These are phyloP conservation scores for Laspeyria flexula DNA, from an alignment of 2,888 invertebrate genomes.

Conservation along the genomic window DNA sequence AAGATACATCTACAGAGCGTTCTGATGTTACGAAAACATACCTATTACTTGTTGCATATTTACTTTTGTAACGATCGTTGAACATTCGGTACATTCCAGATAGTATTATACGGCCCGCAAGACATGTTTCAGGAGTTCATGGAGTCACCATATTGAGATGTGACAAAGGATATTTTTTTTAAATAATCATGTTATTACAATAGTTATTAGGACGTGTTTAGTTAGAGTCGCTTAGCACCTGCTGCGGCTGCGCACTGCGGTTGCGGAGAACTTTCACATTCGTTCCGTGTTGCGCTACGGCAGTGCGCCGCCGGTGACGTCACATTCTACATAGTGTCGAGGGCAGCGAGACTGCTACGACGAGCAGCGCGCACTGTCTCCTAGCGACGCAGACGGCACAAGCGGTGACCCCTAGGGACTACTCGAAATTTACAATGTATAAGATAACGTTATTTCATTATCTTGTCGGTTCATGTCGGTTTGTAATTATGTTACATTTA, in stretches of 20 bases:
- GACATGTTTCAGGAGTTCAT: constrained; percentile 11
- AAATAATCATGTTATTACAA: constrained; percentile 35
- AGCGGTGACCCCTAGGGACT: constrained; percentile 33
- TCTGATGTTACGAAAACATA: constrained; percentile 55
- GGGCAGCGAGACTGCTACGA: constrained; percentile 44
- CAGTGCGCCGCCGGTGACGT: constrained; percentile 70
- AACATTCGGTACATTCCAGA: constrained; percentile 46
- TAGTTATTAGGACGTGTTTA: constrained; percentile 46
- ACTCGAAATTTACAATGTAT: constrained; percentile 30
- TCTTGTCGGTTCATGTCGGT: neutral
- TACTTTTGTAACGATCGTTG: constrained; percentile 49
- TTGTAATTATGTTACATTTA: neutral
- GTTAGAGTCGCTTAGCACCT: constrained; percentile 72
- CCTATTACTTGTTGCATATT: constrained; percentile 44
- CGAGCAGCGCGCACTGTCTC: constrained; percentile 5
- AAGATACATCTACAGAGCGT: constrained; percentile 46
- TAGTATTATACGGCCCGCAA: constrained; percentile 7
- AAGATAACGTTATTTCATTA: constrained; percentile 13
- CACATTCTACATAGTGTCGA: constrained; percentile 56
- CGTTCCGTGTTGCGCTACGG: constrained; percentile 74
- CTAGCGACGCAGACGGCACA: constrained; percentile 20
- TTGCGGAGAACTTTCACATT: constrained; percentile 83
- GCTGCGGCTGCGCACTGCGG: constrained; percentile 65
- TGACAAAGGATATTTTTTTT: constrained; percentile 21
- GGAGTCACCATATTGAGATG: constrained; percentile 13